Conservation (phyloP, 2,797 vertebrate genomes). For the Dryobates pubescens region DNA sequence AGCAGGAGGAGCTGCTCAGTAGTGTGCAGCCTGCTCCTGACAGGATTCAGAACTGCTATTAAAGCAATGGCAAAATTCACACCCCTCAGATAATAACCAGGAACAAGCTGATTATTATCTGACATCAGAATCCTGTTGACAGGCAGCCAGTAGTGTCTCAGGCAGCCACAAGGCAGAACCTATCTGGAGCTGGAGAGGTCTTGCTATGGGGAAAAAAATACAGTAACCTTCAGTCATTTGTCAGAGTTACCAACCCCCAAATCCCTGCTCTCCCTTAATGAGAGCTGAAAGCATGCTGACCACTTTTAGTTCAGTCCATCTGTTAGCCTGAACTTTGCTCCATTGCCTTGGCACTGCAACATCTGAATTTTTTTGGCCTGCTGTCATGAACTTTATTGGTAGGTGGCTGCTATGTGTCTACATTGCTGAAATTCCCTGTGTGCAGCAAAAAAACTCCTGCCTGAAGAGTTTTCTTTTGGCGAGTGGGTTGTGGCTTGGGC, state of each 20-base stretch:
- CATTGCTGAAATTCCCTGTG: neutral
- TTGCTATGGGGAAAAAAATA: neutral
- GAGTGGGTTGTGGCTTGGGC: neutral
- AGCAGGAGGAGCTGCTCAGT: neutral
- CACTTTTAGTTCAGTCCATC: too few species aligned
- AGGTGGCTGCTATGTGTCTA: too few species aligned
- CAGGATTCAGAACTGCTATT: constrained; percentile 9
- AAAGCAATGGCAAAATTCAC: neutral
- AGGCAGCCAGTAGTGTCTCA: constrained; percentile 5
- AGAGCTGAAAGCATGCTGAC: too few species aligned
- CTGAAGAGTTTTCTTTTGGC: neutral
- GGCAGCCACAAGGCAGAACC: neutral
- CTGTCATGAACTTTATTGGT: too few species aligned
- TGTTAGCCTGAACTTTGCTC: too few species aligned
- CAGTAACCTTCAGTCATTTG: neutral
- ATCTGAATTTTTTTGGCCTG: neutral
- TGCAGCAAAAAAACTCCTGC: neutral
- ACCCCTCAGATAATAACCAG: neutral
- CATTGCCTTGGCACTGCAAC: neutral
- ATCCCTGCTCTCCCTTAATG: neutral
- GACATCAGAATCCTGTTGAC: constrained; percentile 15
- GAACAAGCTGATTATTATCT: constrained; percentile 26
- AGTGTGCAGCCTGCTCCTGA: neutral
- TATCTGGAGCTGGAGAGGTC: neutral
- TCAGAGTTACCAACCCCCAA: neutral